Base-by-base conservation (phyloP, 2,797 vertebrate species). In the Iguana delicatissima region DNA sequence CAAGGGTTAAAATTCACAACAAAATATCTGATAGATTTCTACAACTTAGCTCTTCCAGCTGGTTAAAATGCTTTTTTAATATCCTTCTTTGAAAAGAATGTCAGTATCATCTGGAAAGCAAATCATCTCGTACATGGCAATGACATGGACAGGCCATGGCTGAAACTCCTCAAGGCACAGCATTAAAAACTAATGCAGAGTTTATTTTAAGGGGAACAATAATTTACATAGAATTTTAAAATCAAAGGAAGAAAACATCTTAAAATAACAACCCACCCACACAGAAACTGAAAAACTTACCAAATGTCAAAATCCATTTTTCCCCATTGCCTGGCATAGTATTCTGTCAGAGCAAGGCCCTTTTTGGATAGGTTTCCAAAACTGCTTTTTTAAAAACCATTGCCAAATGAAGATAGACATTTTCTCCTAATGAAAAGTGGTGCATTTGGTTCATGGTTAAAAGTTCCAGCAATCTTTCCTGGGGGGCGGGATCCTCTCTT, bases 181-280 rank as follows among this genome's bases (percentile, higher is more conserved):
- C n/a, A 20, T 84, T 32, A 50, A 84, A 84, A 69, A 32, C 14
- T 69, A 32, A 82, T 20, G 5, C 6, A 24, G 55, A 82, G 59
- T 59, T 35, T 9, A 59, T 80, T 82, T 22, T 62, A 82, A 82
- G n/a, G 57, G 42, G 52, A 82, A 62, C 1, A n/a, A 62, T 55
- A 72, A 85, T 72, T 85, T 85, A 29, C 42, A 72, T 52, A 10
- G 14, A 46, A 67, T 46, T 46, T 84, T 67, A 84, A 85, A 85
- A 46, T 85, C 6, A 72, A 85, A 72, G 38, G 42, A 85, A 1
- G 62, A 50, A 72, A 85, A 67, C 64, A 22, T 26, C 35, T 64
- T 38, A 83, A 62, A 64, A 64, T 59, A 3, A 35, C 59, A 26
- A 5, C 35, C 4, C 29, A 50, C 18, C 9, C 18, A 14, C 9